Conservation (phyloP, 2,113 vertebrate species). For the Alaudala cheleensis region DNA sequence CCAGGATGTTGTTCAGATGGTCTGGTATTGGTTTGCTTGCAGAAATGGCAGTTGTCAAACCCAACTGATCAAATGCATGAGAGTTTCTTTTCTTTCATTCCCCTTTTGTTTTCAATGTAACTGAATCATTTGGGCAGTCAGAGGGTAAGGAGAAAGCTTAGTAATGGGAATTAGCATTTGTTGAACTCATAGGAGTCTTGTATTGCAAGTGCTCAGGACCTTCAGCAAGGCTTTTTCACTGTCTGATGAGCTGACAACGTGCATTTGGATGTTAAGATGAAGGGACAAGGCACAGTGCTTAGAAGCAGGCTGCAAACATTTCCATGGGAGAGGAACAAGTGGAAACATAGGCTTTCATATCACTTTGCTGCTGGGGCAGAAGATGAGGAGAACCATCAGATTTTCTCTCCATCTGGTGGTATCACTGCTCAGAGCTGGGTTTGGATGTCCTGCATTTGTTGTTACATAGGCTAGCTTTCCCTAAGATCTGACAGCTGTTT, state of each 20-base stretch:
- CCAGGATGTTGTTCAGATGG: background rate
- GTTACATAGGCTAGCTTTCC: accelerated
- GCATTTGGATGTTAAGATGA: background rate
- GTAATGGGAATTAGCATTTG: background rate
- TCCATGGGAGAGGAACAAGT: background rate
- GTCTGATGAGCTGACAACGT: background rate
- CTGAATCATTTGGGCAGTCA: background rate
- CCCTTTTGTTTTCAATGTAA: background rate
- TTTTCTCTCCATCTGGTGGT: background rate
- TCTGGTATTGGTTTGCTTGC: background rate
- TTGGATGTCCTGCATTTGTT: background rate
- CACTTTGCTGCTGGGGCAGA: background rate
- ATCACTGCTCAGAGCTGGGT: background rate
- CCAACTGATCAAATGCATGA: background rate
- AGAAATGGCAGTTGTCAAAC: background rate
- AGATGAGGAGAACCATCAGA: background rate
- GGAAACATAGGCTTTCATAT: background rate
- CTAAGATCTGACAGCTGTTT: background rate
- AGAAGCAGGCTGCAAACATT: background rate
- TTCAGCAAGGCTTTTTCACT: background rate
- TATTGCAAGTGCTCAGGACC: background rate
- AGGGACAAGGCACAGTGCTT: background rate
- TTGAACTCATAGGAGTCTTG: background rate
- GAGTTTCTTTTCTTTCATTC: background rate
- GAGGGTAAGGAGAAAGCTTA: background rate